Evolutionary conservation across 2,888 invertebrate species (phyloP).

Genomic region (Chloromyia formosa): DNA sequence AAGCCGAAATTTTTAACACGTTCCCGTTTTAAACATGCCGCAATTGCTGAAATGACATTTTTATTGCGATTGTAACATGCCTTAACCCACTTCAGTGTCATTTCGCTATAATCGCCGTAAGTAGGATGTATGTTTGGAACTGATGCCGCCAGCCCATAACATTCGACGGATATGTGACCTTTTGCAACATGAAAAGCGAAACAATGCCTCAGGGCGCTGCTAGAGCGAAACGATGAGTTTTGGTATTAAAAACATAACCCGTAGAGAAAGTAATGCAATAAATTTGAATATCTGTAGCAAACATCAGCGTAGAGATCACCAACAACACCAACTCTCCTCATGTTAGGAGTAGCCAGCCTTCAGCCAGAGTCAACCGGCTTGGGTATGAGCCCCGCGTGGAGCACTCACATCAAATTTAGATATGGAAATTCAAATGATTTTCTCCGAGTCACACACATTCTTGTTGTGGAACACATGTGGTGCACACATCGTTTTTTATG

Average conservation of each 20-base stretch:
- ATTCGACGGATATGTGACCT: conserved; percentile 13
- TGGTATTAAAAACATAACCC: not conserved
- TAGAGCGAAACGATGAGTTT: not conserved
- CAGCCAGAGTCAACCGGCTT: not conserved
- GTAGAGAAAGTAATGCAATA: conserved; percentile 49
- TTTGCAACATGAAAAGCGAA: conserved; percentile 1
- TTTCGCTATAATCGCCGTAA: conserved; percentile 5
- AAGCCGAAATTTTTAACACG: not conserved
- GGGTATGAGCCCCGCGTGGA: conserved; percentile 15
- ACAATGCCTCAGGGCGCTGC: conserved; percentile 15
- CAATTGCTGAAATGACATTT: conserved; percentile 13
- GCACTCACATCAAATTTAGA: conserved; percentile 39
- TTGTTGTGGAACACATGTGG: conserved; percentile 15
- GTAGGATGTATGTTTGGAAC: not conserved
- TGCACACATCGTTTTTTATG: conserved; percentile 36
- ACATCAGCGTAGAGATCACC: conserved; percentile 37
- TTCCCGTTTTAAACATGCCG: not conserved
- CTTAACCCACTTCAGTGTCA: not conserved
- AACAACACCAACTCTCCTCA: conserved; percentile 1
- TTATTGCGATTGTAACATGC: conserved; percentile 20
- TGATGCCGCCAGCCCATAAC: not conserved
- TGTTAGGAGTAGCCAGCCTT: too few relatives aligned
- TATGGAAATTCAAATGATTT: conserved; percentile 41
- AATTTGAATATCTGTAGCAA: conserved; percentile 49
- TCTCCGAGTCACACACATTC: not conserved